A percentile compares a stretch with the other conserved stretches of the same genome.
Conservation (phyloP, 2,888 invertebrate genomes). For the Scaptomyza polygonia region DNA sequence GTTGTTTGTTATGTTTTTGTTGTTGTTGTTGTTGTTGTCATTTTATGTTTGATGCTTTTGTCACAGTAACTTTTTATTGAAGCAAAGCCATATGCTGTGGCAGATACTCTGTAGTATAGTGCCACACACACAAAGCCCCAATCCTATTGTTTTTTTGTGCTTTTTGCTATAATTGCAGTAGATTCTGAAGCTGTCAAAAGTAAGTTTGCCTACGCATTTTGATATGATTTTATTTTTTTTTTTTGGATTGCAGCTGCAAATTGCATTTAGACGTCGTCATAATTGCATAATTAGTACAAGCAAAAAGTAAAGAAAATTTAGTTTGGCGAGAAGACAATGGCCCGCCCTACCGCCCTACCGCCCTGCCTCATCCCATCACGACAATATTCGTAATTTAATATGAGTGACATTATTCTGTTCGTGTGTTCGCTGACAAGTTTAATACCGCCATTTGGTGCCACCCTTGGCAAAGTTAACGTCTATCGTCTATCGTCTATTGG, state of each 20-base stretch:
- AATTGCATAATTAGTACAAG: constrained; percentile 58
- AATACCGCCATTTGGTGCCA: constrained; percentile 50
- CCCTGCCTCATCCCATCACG: too few species aligned
- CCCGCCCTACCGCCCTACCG: too few species aligned
- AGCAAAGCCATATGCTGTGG: constrained; percentile 6
- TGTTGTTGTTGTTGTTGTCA: too few species aligned
- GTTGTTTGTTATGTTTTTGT: not conserved
- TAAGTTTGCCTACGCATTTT: constrained; percentile 34
- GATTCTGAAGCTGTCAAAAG: constrained; percentile 50
- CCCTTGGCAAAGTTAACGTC: constrained; percentile 30
- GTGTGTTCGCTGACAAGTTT: constrained; percentile 63
- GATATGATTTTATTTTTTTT: too few species aligned
- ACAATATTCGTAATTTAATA: constrained; percentile 60
- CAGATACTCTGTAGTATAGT: too few species aligned
- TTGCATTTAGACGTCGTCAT: constrained; percentile 26
- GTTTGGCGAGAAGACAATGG: not conserved
- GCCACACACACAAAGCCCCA: too few species aligned
- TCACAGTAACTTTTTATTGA: constrained; percentile 56
- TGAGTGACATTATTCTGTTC: constrained; percentile 58
- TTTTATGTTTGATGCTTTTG: constrained; percentile 32
- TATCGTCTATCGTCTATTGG: constrained; percentile 74
- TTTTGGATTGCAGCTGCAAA: constrained; percentile 15
- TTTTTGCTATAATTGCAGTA: constrained; percentile 57
- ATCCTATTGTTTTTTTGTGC: too few species aligned
- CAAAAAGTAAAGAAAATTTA: constrained; percentile 3